A percentile compares a stretch with the other conserved stretches of the same genome.
phyloP scores from a whole-genome alignment of 2,888 invertebrate genomes.

The Drosophila pullipes region DNA sequence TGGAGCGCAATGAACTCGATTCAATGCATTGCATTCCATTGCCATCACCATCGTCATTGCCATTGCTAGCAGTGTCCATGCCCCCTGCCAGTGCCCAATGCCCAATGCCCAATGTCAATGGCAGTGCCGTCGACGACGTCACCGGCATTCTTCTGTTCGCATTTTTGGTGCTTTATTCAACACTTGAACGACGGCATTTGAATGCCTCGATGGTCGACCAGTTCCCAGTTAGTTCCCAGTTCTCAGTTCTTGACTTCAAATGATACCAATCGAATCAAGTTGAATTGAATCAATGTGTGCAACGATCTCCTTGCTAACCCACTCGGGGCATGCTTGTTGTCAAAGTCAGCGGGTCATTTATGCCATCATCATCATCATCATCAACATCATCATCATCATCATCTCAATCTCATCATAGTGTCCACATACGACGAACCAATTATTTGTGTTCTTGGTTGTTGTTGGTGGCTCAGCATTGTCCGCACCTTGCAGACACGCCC shows the following conservation, averaged over 20 bases:
- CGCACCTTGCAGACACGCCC: constrained; percentile 44
- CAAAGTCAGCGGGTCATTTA: constrained; percentile 68
- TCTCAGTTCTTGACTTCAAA: constrained; percentile 1
- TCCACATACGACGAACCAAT: constrained; percentile 54
- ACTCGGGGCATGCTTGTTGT: constrained; percentile 47
- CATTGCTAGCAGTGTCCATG: constrained; percentile 15
- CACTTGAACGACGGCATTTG: constrained; percentile 60
- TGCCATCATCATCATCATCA: constrained; percentile 46
- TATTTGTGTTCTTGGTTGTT: constrained; percentile 48
- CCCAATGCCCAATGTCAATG: constrained; percentile 36
- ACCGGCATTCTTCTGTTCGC: constrained; percentile 51
- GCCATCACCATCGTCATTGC: constrained; percentile 23
- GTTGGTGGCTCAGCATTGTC: constrained; percentile 42
- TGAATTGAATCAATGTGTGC: constrained; percentile 38
- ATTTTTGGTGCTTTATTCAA: constrained; percentile 67
- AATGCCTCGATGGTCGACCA: constrained; percentile 32
- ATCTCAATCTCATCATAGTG: constrained; percentile 4
- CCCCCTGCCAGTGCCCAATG: constrained; percentile 11
- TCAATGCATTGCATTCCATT: constrained; percentile 51
- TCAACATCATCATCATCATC: constrained; percentile 14
- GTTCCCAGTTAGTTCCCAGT: constrained; percentile 1
- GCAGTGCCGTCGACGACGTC: constrained; percentile 46
- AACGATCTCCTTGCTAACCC: constrained; percentile 20
- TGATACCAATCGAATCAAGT: constrained; percentile 26
- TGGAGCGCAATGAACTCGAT: constrained; percentile 56